A percentile compares a stretch with the other conserved stretches of the same genome.
These are phyloP conservation scores for Neomicropteryx cornuta DNA, from an alignment of 1,140 invertebrate species.

Conservation along the genomic window DNA sequence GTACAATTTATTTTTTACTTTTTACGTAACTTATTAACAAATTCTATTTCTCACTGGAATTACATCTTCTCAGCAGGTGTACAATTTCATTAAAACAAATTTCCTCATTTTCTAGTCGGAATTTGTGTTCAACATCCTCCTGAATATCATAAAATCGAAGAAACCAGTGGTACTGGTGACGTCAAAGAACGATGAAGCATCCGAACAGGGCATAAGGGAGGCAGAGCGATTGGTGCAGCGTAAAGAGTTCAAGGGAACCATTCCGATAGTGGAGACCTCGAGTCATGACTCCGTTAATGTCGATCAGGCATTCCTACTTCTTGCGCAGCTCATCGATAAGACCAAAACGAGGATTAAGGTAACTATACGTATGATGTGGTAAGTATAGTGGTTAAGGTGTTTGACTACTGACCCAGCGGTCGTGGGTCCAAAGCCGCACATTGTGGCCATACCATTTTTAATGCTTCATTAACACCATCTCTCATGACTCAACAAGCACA, in stretches of 20 bases:
- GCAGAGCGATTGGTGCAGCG: slow-evolving; percentile 78
- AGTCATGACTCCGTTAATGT: slow-evolving; percentile 96
- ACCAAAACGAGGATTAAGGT: slow-evolving; percentile 46
- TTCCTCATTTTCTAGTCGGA: slow-evolving; percentile 47
- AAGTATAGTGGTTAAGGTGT: too few relatives aligned
- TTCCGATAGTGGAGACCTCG: slow-evolving; percentile 89
- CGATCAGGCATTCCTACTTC: slow-evolving; percentile 82
- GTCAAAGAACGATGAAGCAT: slow-evolving; percentile 93
- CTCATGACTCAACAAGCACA: neutral
- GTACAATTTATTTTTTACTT: slow-evolving; percentile 22
- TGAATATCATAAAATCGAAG: slow-evolving; percentile 81
- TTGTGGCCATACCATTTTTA: too few relatives aligned
- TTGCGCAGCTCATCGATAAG: slow-evolving; percentile 86
- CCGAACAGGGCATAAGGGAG: slow-evolving; percentile 78
- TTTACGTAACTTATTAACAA: too few relatives aligned
- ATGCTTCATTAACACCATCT: too few relatives aligned
- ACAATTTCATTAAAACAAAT: too few relatives aligned
- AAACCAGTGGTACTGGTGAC: slow-evolving; percentile 92
- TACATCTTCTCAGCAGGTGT: too few relatives aligned
- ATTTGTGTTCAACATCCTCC: slow-evolving; percentile 68
- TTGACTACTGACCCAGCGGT: too few relatives aligned
- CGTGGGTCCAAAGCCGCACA: neutral
- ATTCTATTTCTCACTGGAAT: too few relatives aligned
- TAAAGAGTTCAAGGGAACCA: slow-evolving; percentile 84
- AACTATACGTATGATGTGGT: too few relatives aligned